These are phyloP conservation scores for Piezodorus guildinii DNA, from an alignment of 1,140 invertebrate genomes.

Conservation along the genomic window DNA sequence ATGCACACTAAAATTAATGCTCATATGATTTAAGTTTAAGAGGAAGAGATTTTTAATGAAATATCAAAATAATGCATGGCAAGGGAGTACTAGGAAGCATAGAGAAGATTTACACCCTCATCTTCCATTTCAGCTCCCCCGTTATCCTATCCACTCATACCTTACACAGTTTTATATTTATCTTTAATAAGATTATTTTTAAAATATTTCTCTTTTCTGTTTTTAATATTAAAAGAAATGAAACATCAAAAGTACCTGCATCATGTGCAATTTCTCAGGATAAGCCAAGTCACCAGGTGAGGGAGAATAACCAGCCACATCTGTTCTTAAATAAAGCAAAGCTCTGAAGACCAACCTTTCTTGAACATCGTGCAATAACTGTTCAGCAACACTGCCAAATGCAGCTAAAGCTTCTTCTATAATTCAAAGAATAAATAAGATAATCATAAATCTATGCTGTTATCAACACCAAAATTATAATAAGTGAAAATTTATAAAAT, in stretches of 20 bases:
- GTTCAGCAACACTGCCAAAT: constrained; percentile 71
- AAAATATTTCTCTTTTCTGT: not conserved
- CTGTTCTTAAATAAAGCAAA: constrained; percentile 84
- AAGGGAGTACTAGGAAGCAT: too few relatives aligned
- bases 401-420: constrained; percentile 54
- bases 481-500: not conserved
- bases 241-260: constrained; percentile 50
- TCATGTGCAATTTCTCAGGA: constrained; percentile 94
- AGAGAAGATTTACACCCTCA: too few relatives aligned
- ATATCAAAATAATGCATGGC: too few relatives aligned
- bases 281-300: constrained; percentile 93
- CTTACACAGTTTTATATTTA: too few relatives aligned
- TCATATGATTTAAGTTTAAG: too few relatives aligned
- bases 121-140: too few relatives aligned
- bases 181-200: too few relatives aligned
- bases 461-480: not conserved
- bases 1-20: too few relatives aligned
- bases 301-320: constrained; percentile 80
- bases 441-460: not conserved
- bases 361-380: constrained; percentile 90
- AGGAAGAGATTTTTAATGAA: too few relatives aligned
- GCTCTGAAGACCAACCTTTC: constrained; percentile 92
- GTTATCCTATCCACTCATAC: too few relatives aligned
- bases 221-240: not conserved
- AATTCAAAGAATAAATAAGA: not conserved